Evolutionary conservation across 2,113 vertebrate species (phyloP), one percentile per base, ranked within the genome.

Genomic region (Corvus cornix): DNA sequence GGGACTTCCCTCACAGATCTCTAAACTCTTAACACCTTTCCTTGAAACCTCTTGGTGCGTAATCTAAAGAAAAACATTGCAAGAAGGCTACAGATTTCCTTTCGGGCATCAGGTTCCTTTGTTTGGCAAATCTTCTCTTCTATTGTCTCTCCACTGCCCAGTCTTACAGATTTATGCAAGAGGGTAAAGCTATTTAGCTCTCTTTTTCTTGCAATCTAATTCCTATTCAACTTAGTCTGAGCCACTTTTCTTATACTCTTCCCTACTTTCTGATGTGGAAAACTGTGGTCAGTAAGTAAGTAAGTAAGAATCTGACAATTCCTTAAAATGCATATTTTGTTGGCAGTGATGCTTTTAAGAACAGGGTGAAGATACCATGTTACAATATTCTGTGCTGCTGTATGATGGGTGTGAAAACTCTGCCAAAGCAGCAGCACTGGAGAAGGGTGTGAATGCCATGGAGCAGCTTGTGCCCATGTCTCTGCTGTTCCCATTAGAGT

Each of bases 371-470:
- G 19, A 76, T 11, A 31, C 7, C 16, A 35, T 14, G 9, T 37
- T 60, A 6, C 12, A 55, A 43, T 10, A 46, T 5, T 55, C 21
- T 41, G 46, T 60, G 39, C 13, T 79, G 56, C 28, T 66, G 11
- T 52, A 1, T 1, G 7, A 16, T 41, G 27, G 64, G 7, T 3
- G 7, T 44, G 37, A 73, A 84, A 87, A 53, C 23, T 35, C 18
- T 44, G 37, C 30, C 43, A 55, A 49, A 84, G 41, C n/a, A 87
- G 44, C 39, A 89, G 60, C 52, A 24, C 27, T 30, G 21, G 35
- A 35, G 35, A 41, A 51, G 20, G 20, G 3, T 10, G 1, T 28
- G 22, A 79, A 31, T 0, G 1, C 16, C 41, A 13, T 1, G 24
- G 66, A 84, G 51, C n/a, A 62, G 15, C 43, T 24, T 1, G 5